Evolutionary conservation across 2,113 vertebrate genomes (phyloP).

Genomic region (Indri indri): DNA sequence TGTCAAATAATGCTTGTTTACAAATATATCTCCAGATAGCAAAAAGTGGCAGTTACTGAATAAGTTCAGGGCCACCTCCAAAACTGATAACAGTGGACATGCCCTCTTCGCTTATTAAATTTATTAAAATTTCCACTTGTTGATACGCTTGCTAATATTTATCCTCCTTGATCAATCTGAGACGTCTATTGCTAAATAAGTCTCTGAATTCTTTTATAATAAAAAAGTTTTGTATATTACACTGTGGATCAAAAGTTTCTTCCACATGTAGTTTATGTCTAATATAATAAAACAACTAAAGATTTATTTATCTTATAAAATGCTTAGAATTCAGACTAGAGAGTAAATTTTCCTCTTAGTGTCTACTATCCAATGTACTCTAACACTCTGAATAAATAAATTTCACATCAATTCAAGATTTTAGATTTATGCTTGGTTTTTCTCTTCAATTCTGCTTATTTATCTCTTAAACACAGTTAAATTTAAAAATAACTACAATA

Average conservation of each 20-base stretch:
- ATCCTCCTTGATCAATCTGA: neutral
- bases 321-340: neutral
- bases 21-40: slow-evolving; percentile 81
- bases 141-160: neutral
- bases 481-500: neutral
- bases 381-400: neutral
- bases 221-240: neutral
- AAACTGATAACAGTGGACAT: slow-evolving; percentile 58
- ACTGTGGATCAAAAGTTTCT: neutral
- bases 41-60: slow-evolving; percentile 69
- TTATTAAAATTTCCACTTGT: slow-evolving; percentile 42
- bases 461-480: neutral
- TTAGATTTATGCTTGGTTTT: neutral
- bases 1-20: slow-evolving; percentile 83
- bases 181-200: neutral
- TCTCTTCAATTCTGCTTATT: neutral
- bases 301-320: neutral
- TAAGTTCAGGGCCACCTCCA: slow-evolving; percentile 68
- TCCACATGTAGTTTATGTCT: neutral
- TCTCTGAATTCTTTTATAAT: neutral
- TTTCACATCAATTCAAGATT: neutral
- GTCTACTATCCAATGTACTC: neutral
- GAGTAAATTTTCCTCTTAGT: neutral
- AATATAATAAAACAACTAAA: neutral
- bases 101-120: slow-evolving; percentile 50